These are phyloP conservation scores for Anoncus sp. DNA, from an alignment of 2,888 invertebrate genomes.

Conservation along the genomic window DNA sequence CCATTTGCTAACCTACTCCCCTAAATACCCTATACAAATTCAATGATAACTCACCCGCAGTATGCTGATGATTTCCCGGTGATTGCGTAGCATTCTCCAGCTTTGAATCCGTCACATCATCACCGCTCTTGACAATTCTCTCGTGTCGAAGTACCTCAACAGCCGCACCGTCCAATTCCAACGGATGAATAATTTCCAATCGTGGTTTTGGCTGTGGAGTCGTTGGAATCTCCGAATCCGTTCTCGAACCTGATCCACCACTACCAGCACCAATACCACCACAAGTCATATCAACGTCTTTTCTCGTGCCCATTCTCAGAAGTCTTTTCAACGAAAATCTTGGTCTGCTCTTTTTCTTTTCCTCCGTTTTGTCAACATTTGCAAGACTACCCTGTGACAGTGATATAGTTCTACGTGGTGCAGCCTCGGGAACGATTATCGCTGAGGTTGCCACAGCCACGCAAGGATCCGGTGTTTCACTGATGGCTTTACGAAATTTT, in stretches of 20 bases:
- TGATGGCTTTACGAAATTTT: conserved; percentile 84
- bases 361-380: conserved; percentile 79
- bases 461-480: conserved; percentile 80
- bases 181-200: conserved; percentile 94
- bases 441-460: conserved; percentile 62
- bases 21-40: too few species aligned
- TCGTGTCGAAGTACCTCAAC: conserved; percentile 90
- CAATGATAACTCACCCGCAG: conserved; percentile 68
- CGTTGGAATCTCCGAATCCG: conserved; percentile 85
- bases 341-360: conserved; percentile 88
- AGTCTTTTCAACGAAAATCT: conserved; percentile 94
- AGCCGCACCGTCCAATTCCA: conserved; percentile 92
- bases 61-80: conserved; percentile 67
- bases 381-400: conserved; percentile 90
- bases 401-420: conserved; percentile 89
- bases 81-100: conserved; percentile 67
- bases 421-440: conserved; percentile 85
- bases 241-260: conserved; percentile 81
- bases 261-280: too few species aligned
- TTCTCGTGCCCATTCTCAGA: conserved; percentile 90
- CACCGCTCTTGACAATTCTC: conserved; percentile 79
- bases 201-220: conserved; percentile 89
- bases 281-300: conserved; percentile 86
- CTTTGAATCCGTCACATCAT: conserved; percentile 79
- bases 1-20: too few species aligned